A percentile compares a stretch with the other conserved stretches of the same genome.
These are phyloP conservation scores for Lordiphosa andalusiaca DNA, from an alignment of 2,888 invertebrate species.

Conservation along the genomic window DNA sequence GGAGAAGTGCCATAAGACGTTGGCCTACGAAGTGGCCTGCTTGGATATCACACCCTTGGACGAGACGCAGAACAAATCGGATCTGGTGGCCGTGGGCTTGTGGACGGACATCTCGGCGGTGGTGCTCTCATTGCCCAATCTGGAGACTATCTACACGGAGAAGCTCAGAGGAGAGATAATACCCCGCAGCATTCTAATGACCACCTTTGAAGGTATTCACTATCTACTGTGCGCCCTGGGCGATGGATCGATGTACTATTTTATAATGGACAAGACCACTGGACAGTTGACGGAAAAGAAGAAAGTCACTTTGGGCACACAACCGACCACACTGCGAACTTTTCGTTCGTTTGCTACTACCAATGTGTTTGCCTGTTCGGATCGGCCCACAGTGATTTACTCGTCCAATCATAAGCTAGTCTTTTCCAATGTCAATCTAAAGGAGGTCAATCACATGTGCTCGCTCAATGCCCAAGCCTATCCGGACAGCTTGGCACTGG, in stretches of 20 bases:
- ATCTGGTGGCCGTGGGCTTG: slow-evolving; percentile 93
- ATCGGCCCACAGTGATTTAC: slow-evolving; percentile 98
- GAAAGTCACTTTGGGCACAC: slow-evolving; percentile 97
- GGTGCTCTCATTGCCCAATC: slow-evolving; percentile 89
- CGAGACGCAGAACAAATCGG: slow-evolving; percentile 83
- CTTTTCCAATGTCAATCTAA: slow-evolving; percentile 98
- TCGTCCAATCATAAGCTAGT: slow-evolving; percentile 99
- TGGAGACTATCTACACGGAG: slow-evolving; percentile 92
- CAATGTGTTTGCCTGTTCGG: slow-evolving; percentile 99
- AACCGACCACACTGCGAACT: slow-evolving; percentile 95
- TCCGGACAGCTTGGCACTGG: slow-evolving; percentile 87
- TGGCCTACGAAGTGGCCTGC: slow-evolving; percentile 98
- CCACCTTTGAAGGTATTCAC: slow-evolving; percentile 94
- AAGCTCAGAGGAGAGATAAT: slow-evolving; percentile 97
- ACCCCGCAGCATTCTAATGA: slow-evolving; percentile 96
- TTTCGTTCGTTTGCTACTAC: slow-evolving; percentile 94
- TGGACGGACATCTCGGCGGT: slow-evolving; percentile 98
- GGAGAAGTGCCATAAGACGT: slow-evolving; percentile 85
- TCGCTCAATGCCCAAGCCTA: slow-evolving; percentile 97
- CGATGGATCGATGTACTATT: slow-evolving; percentile 99
- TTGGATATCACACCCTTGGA: slow-evolving; percentile 93
- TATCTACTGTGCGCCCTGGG: slow-evolving; percentile 96
- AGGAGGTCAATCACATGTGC: slow-evolving; percentile 98
- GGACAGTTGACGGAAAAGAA: slow-evolving; percentile 93
- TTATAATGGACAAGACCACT: slow-evolving; percentile 88